These are phyloP conservation scores for Heterotis niloticus DNA, from an alignment of 2,113 vertebrate genomes.

Conservation along the genomic window DNA sequence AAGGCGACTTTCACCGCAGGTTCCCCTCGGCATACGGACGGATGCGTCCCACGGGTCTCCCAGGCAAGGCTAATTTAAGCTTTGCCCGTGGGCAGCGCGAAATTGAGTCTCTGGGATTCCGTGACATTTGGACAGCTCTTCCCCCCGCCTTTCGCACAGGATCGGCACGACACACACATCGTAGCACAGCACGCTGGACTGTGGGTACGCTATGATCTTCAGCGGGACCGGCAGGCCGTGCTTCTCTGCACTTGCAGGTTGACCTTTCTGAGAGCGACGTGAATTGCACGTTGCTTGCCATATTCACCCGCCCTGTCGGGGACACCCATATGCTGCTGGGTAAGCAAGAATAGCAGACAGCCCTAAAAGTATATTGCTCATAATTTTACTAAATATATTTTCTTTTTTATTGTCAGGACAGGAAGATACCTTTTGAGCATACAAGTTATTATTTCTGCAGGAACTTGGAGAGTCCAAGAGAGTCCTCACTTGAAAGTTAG, in stretches of 20 bases:
- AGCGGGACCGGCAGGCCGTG: neutral
- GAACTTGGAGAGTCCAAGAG: no score
- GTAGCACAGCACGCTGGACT: neutral
- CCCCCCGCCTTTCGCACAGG: neutral
- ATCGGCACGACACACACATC: neutral
- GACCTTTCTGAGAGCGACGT: neutral
- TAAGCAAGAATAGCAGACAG: neutral
- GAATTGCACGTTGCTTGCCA: neutral
- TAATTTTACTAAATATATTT: no score
- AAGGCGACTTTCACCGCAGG: neutral
- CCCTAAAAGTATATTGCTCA: no score
- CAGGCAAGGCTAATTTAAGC: neutral
- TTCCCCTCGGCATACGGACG: neutral
- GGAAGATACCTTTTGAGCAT: no score
- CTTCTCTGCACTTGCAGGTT: neutral
- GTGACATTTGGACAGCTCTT: neutral
- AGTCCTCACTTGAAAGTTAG: no score
- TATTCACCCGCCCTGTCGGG: neutral
- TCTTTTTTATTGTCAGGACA: no score
- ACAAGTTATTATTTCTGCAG: no score
- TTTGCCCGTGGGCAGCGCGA: neutral
- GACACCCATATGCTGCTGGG: neutral
- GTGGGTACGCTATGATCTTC: neutral
- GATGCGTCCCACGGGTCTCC: neutral
- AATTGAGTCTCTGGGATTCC: neutral